Conservation (phyloP, 1,140 invertebrate species). For the Brachystomella parvula region DNA sequence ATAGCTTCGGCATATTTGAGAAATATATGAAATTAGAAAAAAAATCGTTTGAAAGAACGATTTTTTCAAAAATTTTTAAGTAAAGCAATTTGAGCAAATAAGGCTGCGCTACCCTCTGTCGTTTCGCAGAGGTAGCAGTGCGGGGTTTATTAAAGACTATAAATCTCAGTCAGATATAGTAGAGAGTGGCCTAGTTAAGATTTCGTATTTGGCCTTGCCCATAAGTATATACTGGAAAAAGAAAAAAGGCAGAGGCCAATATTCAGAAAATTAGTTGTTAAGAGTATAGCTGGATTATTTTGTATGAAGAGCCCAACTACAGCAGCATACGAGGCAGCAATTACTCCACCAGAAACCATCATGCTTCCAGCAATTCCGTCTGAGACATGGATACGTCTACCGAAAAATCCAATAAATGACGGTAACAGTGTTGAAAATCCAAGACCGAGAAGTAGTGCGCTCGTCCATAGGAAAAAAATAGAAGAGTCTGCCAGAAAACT, state of each 20-base stretch:
- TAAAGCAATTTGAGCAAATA: no score
- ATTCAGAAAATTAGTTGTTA: neutral
- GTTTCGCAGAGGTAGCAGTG: no score
- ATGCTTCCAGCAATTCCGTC: neutral
- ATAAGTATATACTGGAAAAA: neutral
- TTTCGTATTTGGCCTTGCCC: no score
- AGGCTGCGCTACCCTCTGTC: no score
- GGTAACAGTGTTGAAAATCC: conserved; percentile 14
- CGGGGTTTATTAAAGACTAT: no score
- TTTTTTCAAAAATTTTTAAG: no score
- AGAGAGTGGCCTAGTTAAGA: no score
- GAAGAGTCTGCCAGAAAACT: neutral
- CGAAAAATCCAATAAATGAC: neutral
- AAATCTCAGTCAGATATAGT: no score
- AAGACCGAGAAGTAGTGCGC: neutral
- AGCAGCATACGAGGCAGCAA: neutral
- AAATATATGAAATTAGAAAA: no score
- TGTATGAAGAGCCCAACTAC: conserved; percentile 3
- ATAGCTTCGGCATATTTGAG: no score
- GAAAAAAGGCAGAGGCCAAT: neutral
- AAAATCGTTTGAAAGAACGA: no score
- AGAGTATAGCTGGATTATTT: conserved; percentile 1
- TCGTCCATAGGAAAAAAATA: neutral
- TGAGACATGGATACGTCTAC: conserved; percentile 12
- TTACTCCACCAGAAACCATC: neutral